Percentiles rank a stretch among this genome's conserved stretches.
Conservation (phyloP, 2,113 vertebrate species). For the Equus quagga region DNA sequence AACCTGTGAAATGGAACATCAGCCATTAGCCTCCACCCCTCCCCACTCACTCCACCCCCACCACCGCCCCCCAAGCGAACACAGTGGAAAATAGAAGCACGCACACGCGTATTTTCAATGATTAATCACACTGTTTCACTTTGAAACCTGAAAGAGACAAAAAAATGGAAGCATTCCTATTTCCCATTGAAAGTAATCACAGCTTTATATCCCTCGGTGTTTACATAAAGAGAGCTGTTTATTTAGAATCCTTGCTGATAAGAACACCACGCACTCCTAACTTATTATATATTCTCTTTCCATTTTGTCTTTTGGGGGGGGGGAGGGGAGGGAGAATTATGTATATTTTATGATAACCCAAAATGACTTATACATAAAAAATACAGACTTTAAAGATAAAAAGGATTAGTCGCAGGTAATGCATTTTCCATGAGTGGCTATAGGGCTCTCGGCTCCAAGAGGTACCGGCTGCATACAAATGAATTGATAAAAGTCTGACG, state of each 20-base stretch:
- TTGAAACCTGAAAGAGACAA: constrained; percentile 82
- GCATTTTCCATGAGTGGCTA: constrained; percentile 95
- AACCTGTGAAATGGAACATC: constrained; percentile 13
- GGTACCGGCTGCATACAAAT: constrained; percentile 92
- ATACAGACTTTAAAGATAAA: constrained; percentile 95
- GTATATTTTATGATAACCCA: constrained; percentile 94
- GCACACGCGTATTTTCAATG: constrained; percentile 72
- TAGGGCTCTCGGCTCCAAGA: constrained; percentile 90
- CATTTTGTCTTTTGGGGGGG: constrained; percentile 87
- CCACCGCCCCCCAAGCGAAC: constrained; percentile 48
- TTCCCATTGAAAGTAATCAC: constrained; percentile 91
- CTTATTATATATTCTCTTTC: constrained; percentile 92
- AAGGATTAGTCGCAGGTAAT: constrained; percentile 95
- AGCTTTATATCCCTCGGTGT: constrained; percentile 88
- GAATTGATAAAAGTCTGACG: constrained; percentile 92
- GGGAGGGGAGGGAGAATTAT: constrained; percentile 86
- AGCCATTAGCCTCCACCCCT: background rate
- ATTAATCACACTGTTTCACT: constrained; percentile 85
- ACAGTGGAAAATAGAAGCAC: constrained; percentile 78
- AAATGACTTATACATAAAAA: constrained; percentile 94
- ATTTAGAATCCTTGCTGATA: constrained; percentile 91
- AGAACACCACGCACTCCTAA: constrained; percentile 84
- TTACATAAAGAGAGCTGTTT: constrained; percentile 92
- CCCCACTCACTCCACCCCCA: background rate
- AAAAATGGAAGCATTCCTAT: constrained; percentile 85